Evolutionary conservation across 2,113 vertebrate genomes (phyloP).

Genomic region (Oreochromis tanganicae): DNA sequence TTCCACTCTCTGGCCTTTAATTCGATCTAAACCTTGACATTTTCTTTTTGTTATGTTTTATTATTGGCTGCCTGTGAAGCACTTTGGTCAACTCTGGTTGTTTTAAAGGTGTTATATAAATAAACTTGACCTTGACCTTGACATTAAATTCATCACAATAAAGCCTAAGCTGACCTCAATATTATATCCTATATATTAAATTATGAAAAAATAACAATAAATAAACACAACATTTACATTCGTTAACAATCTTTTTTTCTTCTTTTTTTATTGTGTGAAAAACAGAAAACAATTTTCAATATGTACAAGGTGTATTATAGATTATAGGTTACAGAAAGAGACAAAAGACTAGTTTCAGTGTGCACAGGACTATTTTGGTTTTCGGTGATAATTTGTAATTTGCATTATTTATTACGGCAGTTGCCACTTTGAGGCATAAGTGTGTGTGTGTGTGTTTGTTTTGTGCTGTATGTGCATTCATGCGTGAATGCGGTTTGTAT

Average conservation of each 20-base stretch:
- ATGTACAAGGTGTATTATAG: neutral
- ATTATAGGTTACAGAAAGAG: neutral
- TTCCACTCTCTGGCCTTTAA: neutral
- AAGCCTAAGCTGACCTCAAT: neutral
- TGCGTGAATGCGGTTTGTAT: neutral
- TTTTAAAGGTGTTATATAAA: neutral
- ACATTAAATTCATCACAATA: neutral
- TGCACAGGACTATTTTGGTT: neutral
- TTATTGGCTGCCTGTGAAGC: neutral
- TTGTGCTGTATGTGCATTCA: neutral
- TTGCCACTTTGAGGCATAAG: neutral
- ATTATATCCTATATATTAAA: neutral
- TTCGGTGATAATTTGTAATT: neutral
- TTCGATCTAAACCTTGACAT: neutral
- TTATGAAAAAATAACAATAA: neutral
- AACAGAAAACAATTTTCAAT: neutral
- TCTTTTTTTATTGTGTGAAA: neutral
- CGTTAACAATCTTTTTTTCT: neutral
- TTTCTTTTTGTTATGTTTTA: neutral
- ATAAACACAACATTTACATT: neutral
- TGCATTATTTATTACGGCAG: neutral
- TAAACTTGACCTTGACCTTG: neutral
- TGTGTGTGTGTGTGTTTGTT: neutral
- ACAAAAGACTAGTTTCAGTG: neutral
- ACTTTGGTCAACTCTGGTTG: neutral